Base-by-base conservation (phyloP, 2,797 vertebrate genomes). In the Karalla daura region DNA sequence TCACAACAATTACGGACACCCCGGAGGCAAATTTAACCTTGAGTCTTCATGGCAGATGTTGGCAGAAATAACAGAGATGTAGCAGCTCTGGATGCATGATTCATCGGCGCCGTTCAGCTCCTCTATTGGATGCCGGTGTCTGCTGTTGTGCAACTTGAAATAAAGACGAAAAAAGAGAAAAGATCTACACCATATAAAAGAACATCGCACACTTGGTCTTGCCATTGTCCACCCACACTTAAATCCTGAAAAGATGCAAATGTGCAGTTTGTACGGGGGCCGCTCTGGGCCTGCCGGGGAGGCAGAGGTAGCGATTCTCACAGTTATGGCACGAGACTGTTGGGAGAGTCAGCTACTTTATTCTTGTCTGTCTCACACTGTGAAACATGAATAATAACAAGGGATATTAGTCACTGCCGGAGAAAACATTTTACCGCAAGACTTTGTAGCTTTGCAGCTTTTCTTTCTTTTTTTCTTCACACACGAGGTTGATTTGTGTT, bases 21-120 rank as follows among this genome's bases (percentile, higher is more conserved):
- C 88, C 66, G 30, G 81, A 91, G 91, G 89, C 83, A 79, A 79
- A 86, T 88, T 82, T 91, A 92, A 92, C 91, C 91, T 93, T 92
- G 89, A 88, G 72, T 81, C 79, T 83, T 74, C 46, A 47, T 63
- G 86, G 76, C 91, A 92, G 91, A 93, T 91, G 89, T 86, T 89
- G 79, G 78, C 58, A 87, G 75, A 83, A 89, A 89, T 77, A 85
- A 81, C 45, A 75, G 61, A 61, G 81, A 85, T 85, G 78, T 30
- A 86, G 62, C 73, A 37, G 83, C 77, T 79, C 86, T 78, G 44
- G 77, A 89, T 77, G 64, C 65, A 86, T 80, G 81, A 89, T 82
- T 86, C 74, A 78, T 63, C 73, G 49, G 63, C 66, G 76, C 24
- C 51, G 52, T 77, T 51, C 52, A 66, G 59, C 44, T 75, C 33